These are phyloP conservation scores for Sminthurinus aureus DNA, from an alignment of 2,888 invertebrate species.

Conservation along the genomic window DNA sequence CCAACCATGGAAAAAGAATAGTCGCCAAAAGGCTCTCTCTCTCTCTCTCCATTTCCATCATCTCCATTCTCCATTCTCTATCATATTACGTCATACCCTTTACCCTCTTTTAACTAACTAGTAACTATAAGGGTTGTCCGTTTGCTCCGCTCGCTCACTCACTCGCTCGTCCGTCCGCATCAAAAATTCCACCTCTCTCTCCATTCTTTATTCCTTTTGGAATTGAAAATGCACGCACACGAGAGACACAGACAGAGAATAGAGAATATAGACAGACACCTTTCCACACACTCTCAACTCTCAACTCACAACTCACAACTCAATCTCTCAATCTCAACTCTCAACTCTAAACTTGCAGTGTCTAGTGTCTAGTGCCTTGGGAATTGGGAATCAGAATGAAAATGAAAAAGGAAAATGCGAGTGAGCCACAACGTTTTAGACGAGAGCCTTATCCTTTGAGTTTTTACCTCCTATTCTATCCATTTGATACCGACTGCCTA, in stretches of 20 bases:
- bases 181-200: slow-evolving; percentile 34
- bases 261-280: background rate
- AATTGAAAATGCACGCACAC: slow-evolving; percentile 13
- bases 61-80: slow-evolving; percentile 21
- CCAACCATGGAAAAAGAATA: slow-evolving; percentile 40
- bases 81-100: slow-evolving; percentile 43
- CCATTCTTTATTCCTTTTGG: background rate
- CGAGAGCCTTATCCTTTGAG: no score
- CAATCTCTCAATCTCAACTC: no score
- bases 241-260: background rate
- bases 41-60: background rate
- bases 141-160: no score
- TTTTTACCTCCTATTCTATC: no score
- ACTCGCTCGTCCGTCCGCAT: background rate
- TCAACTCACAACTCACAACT: no score
- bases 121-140: slow-evolving; percentile 36
- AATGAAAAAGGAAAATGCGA: no score
- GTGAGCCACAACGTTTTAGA: no score
- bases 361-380: no score
- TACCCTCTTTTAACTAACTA: slow-evolving; percentile 21
- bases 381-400: no score
- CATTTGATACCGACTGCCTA: no score
- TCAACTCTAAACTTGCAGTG: no score
- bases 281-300: background rate
- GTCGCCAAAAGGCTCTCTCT: slow-evolving; percentile 36